Percentiles rank a stretch among this genome's conserved stretches.
Evolutionary conservation across 2,888 invertebrate genomes (phyloP).

Genomic region (Panopea generosa): DNA sequence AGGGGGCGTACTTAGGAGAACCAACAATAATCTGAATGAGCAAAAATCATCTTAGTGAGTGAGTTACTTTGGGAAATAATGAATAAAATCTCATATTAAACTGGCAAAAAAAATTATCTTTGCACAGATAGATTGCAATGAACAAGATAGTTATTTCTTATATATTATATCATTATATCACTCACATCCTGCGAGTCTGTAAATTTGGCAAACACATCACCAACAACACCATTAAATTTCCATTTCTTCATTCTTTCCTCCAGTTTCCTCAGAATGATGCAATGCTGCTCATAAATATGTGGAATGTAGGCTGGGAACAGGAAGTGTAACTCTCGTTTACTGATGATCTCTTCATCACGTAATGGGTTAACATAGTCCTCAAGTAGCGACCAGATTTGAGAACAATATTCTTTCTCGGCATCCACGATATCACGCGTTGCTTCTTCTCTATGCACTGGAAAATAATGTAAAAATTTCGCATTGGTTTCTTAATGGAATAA

Average conservation of each 20-base stretch:
- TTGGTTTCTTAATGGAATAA: not conserved
- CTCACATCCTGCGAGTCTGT: slow-evolving; percentile 79
- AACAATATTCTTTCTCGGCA: slow-evolving; percentile 85
- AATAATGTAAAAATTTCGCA: no score
- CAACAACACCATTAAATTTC: slow-evolving; percentile 83
- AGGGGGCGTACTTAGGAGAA: no score
- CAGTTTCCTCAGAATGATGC: slow-evolving; percentile 83
- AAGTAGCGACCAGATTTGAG: slow-evolving; percentile 85
- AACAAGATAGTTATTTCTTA: no score
- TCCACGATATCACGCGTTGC: slow-evolving; percentile 84
- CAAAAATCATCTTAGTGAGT: no score
- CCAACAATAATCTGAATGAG: no score
- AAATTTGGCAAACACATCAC: slow-evolving; percentile 84
- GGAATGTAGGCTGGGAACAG: slow-evolving; percentile 85
- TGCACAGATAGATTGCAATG: no score
- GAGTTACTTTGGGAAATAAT: no score
- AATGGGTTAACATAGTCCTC: slow-evolving; percentile 85
- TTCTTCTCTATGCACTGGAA: slow-evolving; percentile 73
- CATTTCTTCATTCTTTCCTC: slow-evolving; percentile 84
- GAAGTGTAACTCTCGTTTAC: slow-evolving; percentile 76
- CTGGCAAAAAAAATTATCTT: no score
- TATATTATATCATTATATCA: no score
- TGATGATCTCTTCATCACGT: slow-evolving; percentile 74
- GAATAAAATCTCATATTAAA: no score
- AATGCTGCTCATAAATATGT: slow-evolving; percentile 85